Base-by-base conservation (phyloP, 2,113 vertebrate species). In the Albula goreensis region DNA sequence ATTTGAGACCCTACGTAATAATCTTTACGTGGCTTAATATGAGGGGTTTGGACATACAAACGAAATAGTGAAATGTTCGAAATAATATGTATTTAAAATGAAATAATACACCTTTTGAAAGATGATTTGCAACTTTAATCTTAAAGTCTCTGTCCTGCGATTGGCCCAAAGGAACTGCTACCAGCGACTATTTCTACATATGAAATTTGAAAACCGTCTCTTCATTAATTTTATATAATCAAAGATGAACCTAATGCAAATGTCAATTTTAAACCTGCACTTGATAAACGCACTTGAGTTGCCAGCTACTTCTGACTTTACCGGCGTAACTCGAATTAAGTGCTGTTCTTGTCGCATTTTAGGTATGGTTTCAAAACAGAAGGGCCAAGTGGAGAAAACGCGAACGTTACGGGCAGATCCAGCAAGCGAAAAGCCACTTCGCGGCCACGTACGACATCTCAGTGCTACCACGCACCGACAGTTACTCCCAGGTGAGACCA, bases 311-410 rank as follows among this genome's bases (percentile, higher is more conserved):
- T 74, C 1, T 9, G n/a, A 25, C 22, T 17, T 5, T 70, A 5
- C 3, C 31, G 4, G 17, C 2, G 3, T 63, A 19, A 63, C 17
- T 15, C 10, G 63, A 4, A 17, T n/a, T 4, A 70, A 74, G 31
- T 74, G 0, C 10, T 25, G 19, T 10, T 74, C n/a, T 78, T 53
- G 70, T 85, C 57, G 51, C 25, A 22, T 78, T 81, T 0, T 85
- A 99, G 98, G 98, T 99, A 86, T 99, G 98, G 98, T 99, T 99
- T 93, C 98, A 99, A 94, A 99, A 99, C 95, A 93, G 98, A 94
- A 97, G 98, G 93, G 98, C 98, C 5, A 99, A 99, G 89, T 99
- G 98, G 98, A 96, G 98, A 91, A 99, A 99, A 90, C 94, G 98
- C 84, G 98, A 99, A 91, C 97, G 98, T 0, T 99, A 98, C 85